Base-by-base conservation (phyloP, 2,797 vertebrate genomes). In the Otus scops region DNA sequence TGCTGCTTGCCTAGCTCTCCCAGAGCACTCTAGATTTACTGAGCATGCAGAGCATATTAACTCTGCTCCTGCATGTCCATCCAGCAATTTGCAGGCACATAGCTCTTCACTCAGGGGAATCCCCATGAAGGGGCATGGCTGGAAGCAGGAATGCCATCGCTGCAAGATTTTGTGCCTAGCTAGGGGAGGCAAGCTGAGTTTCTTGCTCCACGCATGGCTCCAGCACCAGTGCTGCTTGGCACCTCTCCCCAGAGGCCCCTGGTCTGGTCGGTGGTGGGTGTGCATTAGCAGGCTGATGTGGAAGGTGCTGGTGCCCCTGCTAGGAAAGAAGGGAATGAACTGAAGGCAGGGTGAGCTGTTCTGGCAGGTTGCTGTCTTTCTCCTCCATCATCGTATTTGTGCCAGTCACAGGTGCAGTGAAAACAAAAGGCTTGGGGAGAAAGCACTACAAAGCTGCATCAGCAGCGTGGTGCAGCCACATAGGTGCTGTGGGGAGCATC, bases 131-230 rank as follows among this genome's bases (percentile, higher is more conserved):
- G 41, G 23, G 12, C n/a, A 70, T 7, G 30, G 54, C 60, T 85
- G 79, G 83, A n/a, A 51, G 41, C 28, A 22, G 73, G 43, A 43
- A 43, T 85, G 64, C 30, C 10, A 2, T 13, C 7, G 0, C 27
- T n/a, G 2, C 1, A 6, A n/a, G 59, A 3, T 16, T 47, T n/a
- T 28, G 30, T 32, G 17, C 39, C 28, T 19, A 3, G 7, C 15
- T 11, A 7, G n/a, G 28, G n/a, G 6, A 79, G 13, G 45, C 17
- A 15, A 39, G 60, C 38, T 50, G 21, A 7, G 3, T 1, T 3
- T 30, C 28, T 8, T 1, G 2, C 36, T 43, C 36, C 36, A 4
- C 0, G 7, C 7, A 3, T 0, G 47, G 34, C 39, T 48, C 11
- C 45, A 50, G 74, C 36, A 80, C 7, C 24, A 20, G 34, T 8